These are phyloP conservation scores for Salarias fasciatus DNA, from an alignment of 2,797 vertebrate genomes.

Conservation along the genomic window DNA sequence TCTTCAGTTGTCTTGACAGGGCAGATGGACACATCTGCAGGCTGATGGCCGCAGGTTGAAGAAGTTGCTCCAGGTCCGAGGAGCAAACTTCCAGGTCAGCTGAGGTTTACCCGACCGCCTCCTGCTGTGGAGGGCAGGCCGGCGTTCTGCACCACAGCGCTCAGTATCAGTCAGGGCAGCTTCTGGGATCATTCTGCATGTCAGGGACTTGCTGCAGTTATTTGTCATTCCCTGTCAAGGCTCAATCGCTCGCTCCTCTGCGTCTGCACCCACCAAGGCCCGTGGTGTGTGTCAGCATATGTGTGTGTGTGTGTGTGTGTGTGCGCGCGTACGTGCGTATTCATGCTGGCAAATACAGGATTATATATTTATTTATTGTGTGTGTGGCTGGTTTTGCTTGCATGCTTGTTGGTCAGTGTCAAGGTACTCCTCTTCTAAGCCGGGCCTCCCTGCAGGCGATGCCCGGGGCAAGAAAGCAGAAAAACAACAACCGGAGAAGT, in stretches of 20 bases:
- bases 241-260: slow-evolving; percentile 46
- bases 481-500: slow-evolving; percentile 33
- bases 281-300: slow-evolving; percentile 34
- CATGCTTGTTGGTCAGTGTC: slow-evolving; percentile 43
- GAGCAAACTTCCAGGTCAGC: slow-evolving; percentile 5
- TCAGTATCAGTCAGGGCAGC: slow-evolving; percentile 39
- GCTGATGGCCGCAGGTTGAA: not conserved
- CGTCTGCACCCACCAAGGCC: slow-evolving; percentile 39
- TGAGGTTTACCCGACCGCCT: not conserved
- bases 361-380: slow-evolving; percentile 8
- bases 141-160: slow-evolving; percentile 33
- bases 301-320: slow-evolving; percentile 27
- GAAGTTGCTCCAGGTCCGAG: too few relatives aligned
- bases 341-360: slow-evolving; percentile 19
- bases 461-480: slow-evolving; percentile 46
- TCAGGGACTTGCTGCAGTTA: slow-evolving; percentile 71
- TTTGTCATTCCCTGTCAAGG: slow-evolving; percentile 69
- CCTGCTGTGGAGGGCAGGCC: slow-evolving; percentile 6
- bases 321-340: slow-evolving; percentile 26
- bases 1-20: not conserved
- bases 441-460: slow-evolving; percentile 36
- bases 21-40: not conserved
- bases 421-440: slow-evolving; percentile 41
- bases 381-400: slow-evolving; percentile 33
- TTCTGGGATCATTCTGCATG: slow-evolving; percentile 48